Evolutionary conservation across 2,113 vertebrate species (phyloP).

Genomic region (Myxocyprinus asiaticus): DNA sequence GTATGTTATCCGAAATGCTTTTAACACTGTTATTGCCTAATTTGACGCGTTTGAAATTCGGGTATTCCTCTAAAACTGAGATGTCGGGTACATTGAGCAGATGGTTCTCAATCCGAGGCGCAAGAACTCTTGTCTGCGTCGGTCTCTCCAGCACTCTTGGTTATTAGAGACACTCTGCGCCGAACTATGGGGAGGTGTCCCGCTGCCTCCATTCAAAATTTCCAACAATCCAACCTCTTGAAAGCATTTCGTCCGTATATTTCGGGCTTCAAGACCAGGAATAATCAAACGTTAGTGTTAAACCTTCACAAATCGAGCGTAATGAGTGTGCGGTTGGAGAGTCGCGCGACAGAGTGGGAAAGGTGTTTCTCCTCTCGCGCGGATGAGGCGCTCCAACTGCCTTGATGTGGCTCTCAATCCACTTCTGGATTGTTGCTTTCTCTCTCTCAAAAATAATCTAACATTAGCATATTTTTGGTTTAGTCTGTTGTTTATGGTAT

Average conservation of each 20-base stretch:
- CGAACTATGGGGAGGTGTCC: conserved; percentile 39
- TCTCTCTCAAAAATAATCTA: conserved; percentile 3
- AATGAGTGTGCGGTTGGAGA: conserved; percentile 2
- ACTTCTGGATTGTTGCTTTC: conserved; percentile 10
- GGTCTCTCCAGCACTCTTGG: not conserved
- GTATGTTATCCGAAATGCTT: conserved; percentile 11
- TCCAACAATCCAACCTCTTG: conserved; percentile 2
- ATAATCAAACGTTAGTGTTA: not conserved
- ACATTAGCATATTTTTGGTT: conserved; percentile 14
- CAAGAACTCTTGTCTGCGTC: conserved; percentile 8
- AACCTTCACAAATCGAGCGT: conserved; percentile 12
- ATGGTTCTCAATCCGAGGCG: conserved; percentile 12
- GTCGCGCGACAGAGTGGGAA: not conserved
- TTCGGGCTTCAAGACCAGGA: not conserved
- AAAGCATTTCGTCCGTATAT: conserved; percentile 33
- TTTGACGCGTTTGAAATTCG: not conserved
- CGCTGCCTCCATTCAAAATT: conserved; percentile 19
- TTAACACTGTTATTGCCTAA: not conserved
- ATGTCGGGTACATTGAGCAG: not conserved
- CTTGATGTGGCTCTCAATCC: not conserved
- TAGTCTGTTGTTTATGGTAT: not conserved
- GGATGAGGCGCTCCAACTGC: conserved; percentile 29
- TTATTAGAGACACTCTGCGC: too few relatives aligned
- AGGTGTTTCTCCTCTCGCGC: not conserved
- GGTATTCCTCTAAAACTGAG: not conserved